Base-by-base conservation (phyloP, 1,140 invertebrate species). In the Drosophila neocordata region DNA sequence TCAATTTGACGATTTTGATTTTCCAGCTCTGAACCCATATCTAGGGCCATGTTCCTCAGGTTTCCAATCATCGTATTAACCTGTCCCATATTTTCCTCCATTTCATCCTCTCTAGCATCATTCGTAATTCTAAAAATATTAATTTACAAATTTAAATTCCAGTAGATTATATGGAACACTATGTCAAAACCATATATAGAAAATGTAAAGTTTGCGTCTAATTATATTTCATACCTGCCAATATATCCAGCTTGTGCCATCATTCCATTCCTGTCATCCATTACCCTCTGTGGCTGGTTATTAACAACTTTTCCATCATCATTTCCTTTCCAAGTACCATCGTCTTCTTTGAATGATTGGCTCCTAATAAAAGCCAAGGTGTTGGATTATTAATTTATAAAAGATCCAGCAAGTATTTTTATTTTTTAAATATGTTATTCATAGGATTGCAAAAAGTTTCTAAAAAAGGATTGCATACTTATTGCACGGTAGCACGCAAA, bases 241-340 rank as follows among this genome's bases (percentile, higher is more conserved):
- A 99, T 98, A 91, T 99, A 99, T 31, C 97, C 97, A 59, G 90
- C 90, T 91, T 97, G 96, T 27, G 97, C 96, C 61, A 97, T 97
- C 80, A 98, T 94, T 58, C 97, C 97, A 93, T 98, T 98, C 81
- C 97, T 95, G 74, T 99, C 97, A 90, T 98, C 98, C 94, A 99
- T 98, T 73, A 99, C 97, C 69, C 98, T 94, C 90, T 98, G 96
- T 1, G 98, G 98, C 83, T 99, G 98, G 93, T 99, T 98, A 92
- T 97, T 98, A 48, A 99, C 98, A 68, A 99, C 97, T 93, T 98
- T 98, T 13, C 98, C 98, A 93, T 99, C 99, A 85, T 99, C 98
- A 91, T 98, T 98, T 65, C 97, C 96, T 93, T 99, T 99, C 98
- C 98, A 99, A 89, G 98, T 99, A 27, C 97, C 97, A 91, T 98